Percentiles rank a stretch among this genome's conserved stretches.
Conservation (phyloP, 1,140 invertebrate genomes). For the Anoplophora glabripennis region DNA sequence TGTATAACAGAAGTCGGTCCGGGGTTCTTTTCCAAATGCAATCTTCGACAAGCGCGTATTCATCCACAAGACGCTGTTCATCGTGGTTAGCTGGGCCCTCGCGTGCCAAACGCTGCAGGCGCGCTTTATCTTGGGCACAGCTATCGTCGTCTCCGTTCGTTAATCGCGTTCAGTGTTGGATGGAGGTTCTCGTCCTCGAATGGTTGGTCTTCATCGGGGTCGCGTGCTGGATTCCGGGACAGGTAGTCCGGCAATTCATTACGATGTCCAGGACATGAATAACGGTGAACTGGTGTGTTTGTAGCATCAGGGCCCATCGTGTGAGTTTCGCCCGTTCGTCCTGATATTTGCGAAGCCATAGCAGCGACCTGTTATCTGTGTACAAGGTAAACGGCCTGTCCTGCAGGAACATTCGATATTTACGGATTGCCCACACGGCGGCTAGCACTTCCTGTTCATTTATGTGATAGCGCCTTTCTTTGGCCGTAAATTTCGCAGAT, state of each 20-base stretch:
- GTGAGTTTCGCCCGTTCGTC: slow-evolving; percentile 35
- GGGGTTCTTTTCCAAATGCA: too few species aligned
- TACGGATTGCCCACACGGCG: slow-evolving; percentile 46
- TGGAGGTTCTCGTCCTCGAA: too few species aligned
- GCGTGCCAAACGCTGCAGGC: too few species aligned
- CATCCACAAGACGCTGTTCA: too few species aligned
- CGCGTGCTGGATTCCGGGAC: too few species aligned
- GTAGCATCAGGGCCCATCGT: slow-evolving; percentile 36
- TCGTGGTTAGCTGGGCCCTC: too few species aligned
- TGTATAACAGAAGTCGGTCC: too few species aligned
- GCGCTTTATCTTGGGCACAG: too few species aligned
- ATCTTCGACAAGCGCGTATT: too few species aligned
- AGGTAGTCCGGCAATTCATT: slow-evolving; percentile 36
- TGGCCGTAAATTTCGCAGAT: slow-evolving; percentile 13
- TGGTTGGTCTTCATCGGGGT: too few species aligned
- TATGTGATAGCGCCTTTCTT: slow-evolving; percentile 18
- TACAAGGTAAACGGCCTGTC: slow-evolving; percentile 22
- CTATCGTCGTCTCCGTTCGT: too few species aligned
- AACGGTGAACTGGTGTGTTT: slow-evolving; percentile 29
- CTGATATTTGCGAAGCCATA: slow-evolving; percentile 33
- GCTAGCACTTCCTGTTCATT: slow-evolving; percentile 50
- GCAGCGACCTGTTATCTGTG: slow-evolving; percentile 21
- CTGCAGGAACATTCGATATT: slow-evolving; percentile 41
- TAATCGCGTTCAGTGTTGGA: too few species aligned
- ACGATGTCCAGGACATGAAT: slow-evolving; percentile 30